Percentiles rank a stretch among this genome's conserved stretches.
Evolutionary conservation across 92 coral and sea anemone species (phyloP).

Genomic region (Porites cylindrica): DNA sequence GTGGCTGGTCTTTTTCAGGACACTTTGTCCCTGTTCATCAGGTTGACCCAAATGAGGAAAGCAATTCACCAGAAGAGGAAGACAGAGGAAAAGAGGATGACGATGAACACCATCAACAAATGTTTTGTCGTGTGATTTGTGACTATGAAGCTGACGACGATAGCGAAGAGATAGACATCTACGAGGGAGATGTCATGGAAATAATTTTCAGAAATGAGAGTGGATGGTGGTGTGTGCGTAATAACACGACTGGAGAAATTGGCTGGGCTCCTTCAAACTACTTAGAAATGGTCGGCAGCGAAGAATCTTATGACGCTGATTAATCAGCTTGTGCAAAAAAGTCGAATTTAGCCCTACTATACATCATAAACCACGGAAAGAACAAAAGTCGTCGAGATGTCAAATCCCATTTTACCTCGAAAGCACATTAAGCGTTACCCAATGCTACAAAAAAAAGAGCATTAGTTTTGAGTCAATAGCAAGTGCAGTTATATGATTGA

Average conservation of each 20-base stretch:
- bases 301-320: slow-evolving; percentile 8
- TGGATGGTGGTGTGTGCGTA: slow-evolving; percentile 66
- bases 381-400: no score
- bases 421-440: no score
- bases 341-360: no score
- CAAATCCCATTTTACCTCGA: no score
- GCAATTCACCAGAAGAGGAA: neutral
- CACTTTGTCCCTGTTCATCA: slow-evolving; percentile 27
- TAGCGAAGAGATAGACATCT: slow-evolving; percentile 43
- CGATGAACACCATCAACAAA: neutral
- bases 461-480: no score
- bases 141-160: slow-evolving; percentile 35
- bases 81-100: no score
- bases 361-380: no score
- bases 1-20: slow-evolving; percentile 81
- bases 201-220: slow-evolving; percentile 38
- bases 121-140: slow-evolving; percentile 38
- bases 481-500: no score
- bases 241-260: slow-evolving; percentile 3
- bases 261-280: slow-evolving; percentile 67
- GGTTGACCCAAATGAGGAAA: neutral
- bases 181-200: slow-evolving; percentile 7
- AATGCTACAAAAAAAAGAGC: no score
- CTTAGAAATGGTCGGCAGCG: slow-evolving; percentile 20
- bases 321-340: neutral